Evolutionary conservation across 2,888 invertebrate species (phyloP).

Genomic region (Reticulitermes lucifugus): DNA sequence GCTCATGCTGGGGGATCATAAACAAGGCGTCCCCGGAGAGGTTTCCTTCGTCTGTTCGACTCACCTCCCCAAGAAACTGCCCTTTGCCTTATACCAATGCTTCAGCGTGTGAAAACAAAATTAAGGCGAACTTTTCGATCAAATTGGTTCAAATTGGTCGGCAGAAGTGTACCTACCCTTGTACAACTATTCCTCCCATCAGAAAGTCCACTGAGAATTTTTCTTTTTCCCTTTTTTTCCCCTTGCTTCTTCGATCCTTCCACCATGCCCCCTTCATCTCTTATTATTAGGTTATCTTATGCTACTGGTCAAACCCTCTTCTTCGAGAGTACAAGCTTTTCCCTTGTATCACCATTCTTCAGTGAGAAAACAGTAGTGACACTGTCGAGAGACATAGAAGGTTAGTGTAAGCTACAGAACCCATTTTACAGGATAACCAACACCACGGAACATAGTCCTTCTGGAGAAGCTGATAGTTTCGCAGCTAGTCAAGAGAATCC

Average conservation of each 20-base stretch:
- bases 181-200: constrained; percentile 19
- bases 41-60: constrained; percentile 18
- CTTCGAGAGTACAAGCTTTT: not conserved
- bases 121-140: constrained; percentile 69
- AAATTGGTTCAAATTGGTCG: constrained; percentile 74
- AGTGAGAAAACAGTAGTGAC: no score
- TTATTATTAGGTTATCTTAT: constrained; percentile 59
- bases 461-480: no score
- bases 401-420: no score
- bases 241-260: constrained; percentile 52
- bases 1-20: constrained; percentile 38
- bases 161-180: constrained; percentile 22
- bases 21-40: constrained; percentile 46
- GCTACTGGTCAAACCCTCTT: constrained; percentile 8
- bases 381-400: no score
- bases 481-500: no score
- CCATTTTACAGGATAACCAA: no score
- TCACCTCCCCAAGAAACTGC: constrained; percentile 17
- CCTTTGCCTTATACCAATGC: constrained; percentile 16
- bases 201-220: constrained; percentile 60
- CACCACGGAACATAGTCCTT: no score
- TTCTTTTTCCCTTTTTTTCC: constrained; percentile 57
- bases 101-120: constrained; percentile 67
- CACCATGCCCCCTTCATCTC: constrained; percentile 61
- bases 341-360: not conserved